phyloP scores from a whole-genome alignment of 2,888 invertebrate genomes.

The Phengaris arion region DNA sequence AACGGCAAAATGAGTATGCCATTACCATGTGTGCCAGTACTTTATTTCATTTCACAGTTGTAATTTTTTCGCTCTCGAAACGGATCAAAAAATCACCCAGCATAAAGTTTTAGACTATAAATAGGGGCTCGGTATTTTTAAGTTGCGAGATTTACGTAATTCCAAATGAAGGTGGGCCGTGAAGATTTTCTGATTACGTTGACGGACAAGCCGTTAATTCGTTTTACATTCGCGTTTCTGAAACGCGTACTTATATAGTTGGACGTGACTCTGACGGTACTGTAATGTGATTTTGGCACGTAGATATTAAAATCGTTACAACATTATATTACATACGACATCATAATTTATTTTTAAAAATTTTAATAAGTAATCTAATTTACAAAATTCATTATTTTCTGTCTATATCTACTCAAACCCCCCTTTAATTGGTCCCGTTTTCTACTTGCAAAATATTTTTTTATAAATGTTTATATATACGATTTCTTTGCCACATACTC shows the following conservation, averaged over 20 bases:
- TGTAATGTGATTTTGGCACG: conserved; percentile 19
- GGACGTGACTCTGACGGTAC: conserved; percentile 12
- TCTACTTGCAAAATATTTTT: too few relatives aligned
- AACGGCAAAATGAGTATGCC: too few relatives aligned
- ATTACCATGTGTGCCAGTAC: too few relatives aligned
- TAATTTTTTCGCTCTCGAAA: too few relatives aligned
- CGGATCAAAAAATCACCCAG: too few relatives aligned
- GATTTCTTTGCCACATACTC: not conserved
- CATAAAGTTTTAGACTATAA: not conserved
- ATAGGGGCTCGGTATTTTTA: conserved; percentile 25
- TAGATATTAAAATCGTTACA: not conserved
- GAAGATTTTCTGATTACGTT: conserved; percentile 40
- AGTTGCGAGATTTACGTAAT: conserved; percentile 36
- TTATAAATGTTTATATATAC: too few relatives aligned
- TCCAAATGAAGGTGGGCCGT: conserved; percentile 36
- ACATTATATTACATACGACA: not conserved
- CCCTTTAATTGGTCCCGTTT: too few relatives aligned
- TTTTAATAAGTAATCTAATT: too few relatives aligned
- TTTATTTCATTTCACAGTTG: too few relatives aligned
- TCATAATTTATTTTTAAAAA: not conserved
- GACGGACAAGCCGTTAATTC: conserved; percentile 31
- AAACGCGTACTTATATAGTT: conserved; percentile 15
- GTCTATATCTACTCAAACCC: too few relatives aligned
- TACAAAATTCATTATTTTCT: too few relatives aligned
- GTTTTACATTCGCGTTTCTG: conserved; percentile 27